These are phyloP conservation scores for Eriocheir sinensis DNA, from an alignment of 1,140 invertebrate species.

Conservation along the genomic window DNA sequence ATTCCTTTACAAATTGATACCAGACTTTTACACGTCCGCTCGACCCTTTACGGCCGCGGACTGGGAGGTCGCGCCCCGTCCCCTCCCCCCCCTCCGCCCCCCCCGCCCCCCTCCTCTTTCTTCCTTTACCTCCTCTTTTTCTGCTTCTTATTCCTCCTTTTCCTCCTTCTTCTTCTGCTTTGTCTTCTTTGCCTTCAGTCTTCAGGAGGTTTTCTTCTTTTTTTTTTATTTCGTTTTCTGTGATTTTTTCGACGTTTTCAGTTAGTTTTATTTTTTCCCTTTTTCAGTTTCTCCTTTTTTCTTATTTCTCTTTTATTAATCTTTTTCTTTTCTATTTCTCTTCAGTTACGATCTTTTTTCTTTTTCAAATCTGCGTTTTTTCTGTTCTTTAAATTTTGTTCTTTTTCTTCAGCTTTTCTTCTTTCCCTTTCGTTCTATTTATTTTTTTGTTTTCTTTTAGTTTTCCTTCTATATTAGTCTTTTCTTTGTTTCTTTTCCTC, in stretches of 20 bases:
- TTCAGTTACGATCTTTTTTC: neutral
- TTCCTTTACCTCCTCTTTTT: no score
- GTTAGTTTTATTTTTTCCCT: no score
- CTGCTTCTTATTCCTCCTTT: no score
- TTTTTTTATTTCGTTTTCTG: neutral
- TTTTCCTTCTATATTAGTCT: no score
- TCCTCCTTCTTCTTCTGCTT: no score
- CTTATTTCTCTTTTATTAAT: neutral
- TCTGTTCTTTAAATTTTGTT: no score
- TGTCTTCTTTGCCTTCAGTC: no score
- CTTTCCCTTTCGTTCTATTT: no score
- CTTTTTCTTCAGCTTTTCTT: no score
- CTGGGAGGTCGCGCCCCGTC: neutral
- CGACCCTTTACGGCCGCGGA: neutral
- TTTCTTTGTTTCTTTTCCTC: neutral
- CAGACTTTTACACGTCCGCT: neutral
- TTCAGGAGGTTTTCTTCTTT: no score
- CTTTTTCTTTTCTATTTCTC: neutral
- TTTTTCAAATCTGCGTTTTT: neutral
- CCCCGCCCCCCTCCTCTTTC: neutral
- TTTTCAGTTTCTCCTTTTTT: neutral
- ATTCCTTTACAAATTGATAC: conserved; percentile 26
- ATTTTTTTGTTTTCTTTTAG: no score
- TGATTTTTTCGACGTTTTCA: no score
- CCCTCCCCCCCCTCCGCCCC: neutral